Evolutionary conservation across 2,797 vertebrate species (phyloP), one percentile per base, ranked within the genome.

Genomic region (Yasuhikotakia modesta): DNA sequence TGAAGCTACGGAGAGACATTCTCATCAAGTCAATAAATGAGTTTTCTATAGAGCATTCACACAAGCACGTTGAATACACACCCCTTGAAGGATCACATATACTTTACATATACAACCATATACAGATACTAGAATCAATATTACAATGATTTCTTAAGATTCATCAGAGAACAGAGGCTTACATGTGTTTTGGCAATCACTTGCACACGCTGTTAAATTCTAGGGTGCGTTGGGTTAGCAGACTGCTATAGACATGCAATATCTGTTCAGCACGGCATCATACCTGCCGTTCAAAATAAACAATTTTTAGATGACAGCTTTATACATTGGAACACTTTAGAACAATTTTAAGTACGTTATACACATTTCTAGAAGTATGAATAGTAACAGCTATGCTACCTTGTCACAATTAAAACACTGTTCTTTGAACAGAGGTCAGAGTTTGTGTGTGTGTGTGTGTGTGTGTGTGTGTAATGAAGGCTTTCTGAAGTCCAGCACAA

Each of bases 1-100:
- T 95, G 87, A 96, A 95, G 66, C 93, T 95, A 84, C 87, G 92
- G 70, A 97, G 69, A 8, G 93, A 93, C 58, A 89, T 92, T 81
- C 85, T 79, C 11, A 90, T 93, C 71, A 94, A 88, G 73, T 92
- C 92, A 78, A 85, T 80, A 53, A 91, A 90, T 0, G 88, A 93
- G 85, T 89, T 93, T 82, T 95, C 97, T 98, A 88, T 69, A 84
- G 86, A 73, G 89, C 82, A 82, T 61, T 80, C 50, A 81, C 45
- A 79, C 35, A 82, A 6, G 48, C 82, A 39, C 82, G 89, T 85
- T 82, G 88, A 76, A 80, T 68, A 79, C 66, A 82, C 80, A 85
- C 82, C 84, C 85, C 84, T 35, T 35, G 83, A 87, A 79, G 11
- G 17, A 61, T 57, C 58, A 35, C 35, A 35, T 35, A 35, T 35